Percentiles rank a stretch among this genome's conserved stretches.
Conservation (phyloP, 2,113 vertebrate genomes). For the Peromyscus leucopus region DNA sequence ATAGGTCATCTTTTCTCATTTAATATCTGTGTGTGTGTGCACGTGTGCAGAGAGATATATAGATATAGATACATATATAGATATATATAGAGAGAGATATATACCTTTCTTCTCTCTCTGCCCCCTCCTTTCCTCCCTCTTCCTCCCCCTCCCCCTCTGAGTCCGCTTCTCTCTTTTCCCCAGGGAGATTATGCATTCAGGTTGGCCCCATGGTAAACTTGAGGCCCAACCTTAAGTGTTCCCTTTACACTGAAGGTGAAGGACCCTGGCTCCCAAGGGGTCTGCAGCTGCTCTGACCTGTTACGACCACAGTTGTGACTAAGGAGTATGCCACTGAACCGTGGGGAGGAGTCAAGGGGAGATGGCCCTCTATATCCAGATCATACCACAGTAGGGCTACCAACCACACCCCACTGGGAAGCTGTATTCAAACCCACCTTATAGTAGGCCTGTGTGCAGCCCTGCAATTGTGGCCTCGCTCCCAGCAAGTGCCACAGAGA, state of each 20-base stretch:
- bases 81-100: too few relatives aligned
- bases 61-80: not conserved
- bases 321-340: not conserved
- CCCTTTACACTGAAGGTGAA: not conserved
- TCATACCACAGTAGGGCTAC: accelerated
- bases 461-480: not conserved
- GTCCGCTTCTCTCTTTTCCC: not conserved
- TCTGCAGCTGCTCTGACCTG: not conserved
- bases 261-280: not conserved
- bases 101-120: not conserved
- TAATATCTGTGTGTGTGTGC: not conserved
- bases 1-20: not conserved
- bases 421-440: not conserved
- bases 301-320: not conserved
- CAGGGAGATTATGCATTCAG: not conserved
- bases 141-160: not conserved
- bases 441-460: not conserved
- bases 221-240: not conserved
- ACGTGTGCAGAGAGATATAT: not conserved
- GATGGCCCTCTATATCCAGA: too few relatives aligned
- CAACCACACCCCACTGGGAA: not conserved
- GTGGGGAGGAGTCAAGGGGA: accelerated
- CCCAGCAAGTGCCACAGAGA: not conserved
- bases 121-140: not conserved
- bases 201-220: not conserved